phyloP scores from a whole-genome alignment of 1,140 invertebrate species.

The Stenopsyche tienmushanensis region DNA sequence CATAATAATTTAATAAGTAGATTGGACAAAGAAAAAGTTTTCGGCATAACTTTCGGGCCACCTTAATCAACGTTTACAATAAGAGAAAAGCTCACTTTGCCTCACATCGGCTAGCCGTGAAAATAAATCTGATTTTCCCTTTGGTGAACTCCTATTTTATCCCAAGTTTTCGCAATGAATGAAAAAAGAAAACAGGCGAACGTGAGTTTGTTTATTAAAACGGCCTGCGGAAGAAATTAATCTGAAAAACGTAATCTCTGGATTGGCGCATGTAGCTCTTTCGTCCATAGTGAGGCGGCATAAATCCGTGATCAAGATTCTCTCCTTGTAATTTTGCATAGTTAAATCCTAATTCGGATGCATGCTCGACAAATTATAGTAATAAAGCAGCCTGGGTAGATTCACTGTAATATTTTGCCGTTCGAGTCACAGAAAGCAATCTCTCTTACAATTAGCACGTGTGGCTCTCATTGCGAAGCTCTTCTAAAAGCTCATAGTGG shows the following conservation, averaged over 20 bases:
- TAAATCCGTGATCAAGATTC: too few species aligned
- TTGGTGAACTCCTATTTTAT: background rate
- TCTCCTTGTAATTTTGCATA: too few species aligned
- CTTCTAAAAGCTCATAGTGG: background rate
- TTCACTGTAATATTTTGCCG: too few species aligned
- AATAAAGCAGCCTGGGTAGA: too few species aligned
- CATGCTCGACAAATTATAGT: too few species aligned
- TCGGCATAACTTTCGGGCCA: slow-evolving; percentile 18
- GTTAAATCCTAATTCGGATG: too few species aligned
- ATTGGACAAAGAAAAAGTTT: slow-evolving; percentile 29
- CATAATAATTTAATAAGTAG: slow-evolving; percentile 32
- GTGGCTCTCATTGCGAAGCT: too few species aligned
- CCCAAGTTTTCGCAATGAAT: background rate
- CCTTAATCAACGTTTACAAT: slow-evolving; percentile 32
- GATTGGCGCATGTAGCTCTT: too few species aligned
- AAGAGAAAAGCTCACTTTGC: slow-evolving; percentile 9
- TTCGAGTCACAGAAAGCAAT: background rate
- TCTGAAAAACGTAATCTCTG: background rate
- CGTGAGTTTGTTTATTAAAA: slow-evolving; percentile 16
- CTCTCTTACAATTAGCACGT: slow-evolving; percentile 1
- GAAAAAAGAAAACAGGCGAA: background rate
- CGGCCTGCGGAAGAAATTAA: background rate
- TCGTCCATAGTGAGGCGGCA: too few species aligned
- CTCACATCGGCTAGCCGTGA: slow-evolving; percentile 13
- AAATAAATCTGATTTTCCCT: slow-evolving; percentile 15